Conservation (phyloP, 2,888 invertebrate species). For the Lampropteryx suffumata region DNA sequence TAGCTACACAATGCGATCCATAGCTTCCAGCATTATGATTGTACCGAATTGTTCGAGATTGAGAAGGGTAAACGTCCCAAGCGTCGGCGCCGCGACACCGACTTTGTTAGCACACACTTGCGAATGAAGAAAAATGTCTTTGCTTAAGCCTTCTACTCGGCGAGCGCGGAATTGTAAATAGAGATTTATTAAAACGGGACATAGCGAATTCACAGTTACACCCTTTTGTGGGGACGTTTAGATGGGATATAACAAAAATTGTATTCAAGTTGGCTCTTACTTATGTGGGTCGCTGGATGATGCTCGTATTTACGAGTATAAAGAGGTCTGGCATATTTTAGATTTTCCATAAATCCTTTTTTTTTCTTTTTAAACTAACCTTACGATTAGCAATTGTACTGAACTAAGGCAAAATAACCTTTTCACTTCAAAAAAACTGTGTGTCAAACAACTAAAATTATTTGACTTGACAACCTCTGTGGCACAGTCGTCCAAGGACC, state of each 20-base stretch:
- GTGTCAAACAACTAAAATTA: too few relatives aligned
- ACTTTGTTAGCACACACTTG: constrained; percentile 75
- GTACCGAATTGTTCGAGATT: constrained; percentile 61
- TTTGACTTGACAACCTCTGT: too few relatives aligned
- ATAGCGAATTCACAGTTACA: constrained; percentile 64
- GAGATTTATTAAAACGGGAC: constrained; percentile 80
- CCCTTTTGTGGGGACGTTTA: constrained; percentile 50
- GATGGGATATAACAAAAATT: constrained; percentile 47
- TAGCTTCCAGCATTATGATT: constrained; percentile 50
- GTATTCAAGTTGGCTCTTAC: constrained; percentile 39
- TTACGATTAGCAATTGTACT: too few relatives aligned
- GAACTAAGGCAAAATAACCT: too few relatives aligned
- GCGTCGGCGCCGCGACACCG: constrained; percentile 51
- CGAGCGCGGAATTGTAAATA: constrained; percentile 75
- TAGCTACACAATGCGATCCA: constrained; percentile 34
- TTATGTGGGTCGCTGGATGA: constrained; percentile 31
- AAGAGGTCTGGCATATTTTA: too few relatives aligned
- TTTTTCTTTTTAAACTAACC: too few relatives aligned
- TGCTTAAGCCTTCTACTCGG: constrained; percentile 77
- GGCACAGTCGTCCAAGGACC: too few relatives aligned
- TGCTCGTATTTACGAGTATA: too few relatives aligned
- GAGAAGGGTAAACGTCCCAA: constrained; percentile 63
- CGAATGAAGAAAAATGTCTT: constrained; percentile 81
- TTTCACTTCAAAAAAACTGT: too few relatives aligned
- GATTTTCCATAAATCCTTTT: too few relatives aligned